phyloP scores from a whole-genome alignment of 2,113 vertebrate genomes.

The Hirundichthys speculiger region DNA sequence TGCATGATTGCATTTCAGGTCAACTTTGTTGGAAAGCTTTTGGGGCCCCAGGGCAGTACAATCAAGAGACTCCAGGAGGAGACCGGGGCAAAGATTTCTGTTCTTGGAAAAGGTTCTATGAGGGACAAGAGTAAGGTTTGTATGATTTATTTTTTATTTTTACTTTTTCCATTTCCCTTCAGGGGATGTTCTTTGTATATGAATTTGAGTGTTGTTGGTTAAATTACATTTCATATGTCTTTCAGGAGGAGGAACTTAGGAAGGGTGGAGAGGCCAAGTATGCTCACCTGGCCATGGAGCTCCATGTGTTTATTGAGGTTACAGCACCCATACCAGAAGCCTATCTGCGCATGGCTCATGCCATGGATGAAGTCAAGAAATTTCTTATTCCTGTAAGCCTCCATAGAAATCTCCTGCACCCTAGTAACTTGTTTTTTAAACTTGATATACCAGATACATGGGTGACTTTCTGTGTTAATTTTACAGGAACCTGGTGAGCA shows the following conservation, averaged over 20 bases:
- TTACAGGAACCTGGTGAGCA: conserved; percentile 89
- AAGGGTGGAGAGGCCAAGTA: conserved; percentile 96
- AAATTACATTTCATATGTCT: not conserved
- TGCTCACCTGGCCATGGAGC: conserved; percentile 92
- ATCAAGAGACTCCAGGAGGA: conserved; percentile 98
- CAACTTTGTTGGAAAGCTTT: conserved; percentile 97
- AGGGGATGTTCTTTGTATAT: not conserved
- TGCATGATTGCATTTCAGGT: conserved; percentile 84
- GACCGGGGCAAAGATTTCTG: conserved; percentile 96
- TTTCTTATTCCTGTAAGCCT: conserved; percentile 92
- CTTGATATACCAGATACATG: not conserved
- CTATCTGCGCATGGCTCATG: conserved; percentile 95
- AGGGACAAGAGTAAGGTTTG: conserved; percentile 94
- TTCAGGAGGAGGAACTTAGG: conserved; percentile 92
- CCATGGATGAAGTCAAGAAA: conserved; percentile 99
- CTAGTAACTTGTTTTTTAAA: no score
- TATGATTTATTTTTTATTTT: no score
- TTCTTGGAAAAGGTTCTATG: conserved; percentile 96
- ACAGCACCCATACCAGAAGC: conserved; percentile 95
- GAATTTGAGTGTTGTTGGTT: not conserved
- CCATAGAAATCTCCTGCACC: fast-evolving
- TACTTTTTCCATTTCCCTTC: no score
- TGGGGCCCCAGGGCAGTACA: conserved; percentile 97
- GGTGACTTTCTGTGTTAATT: not conserved
- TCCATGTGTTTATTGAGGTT: conserved; percentile 97